Percentiles rank a stretch among this genome's conserved stretches.
Conservation (phyloP, 1,140 invertebrate genomes). For the Drosophila willistoni region DNA sequence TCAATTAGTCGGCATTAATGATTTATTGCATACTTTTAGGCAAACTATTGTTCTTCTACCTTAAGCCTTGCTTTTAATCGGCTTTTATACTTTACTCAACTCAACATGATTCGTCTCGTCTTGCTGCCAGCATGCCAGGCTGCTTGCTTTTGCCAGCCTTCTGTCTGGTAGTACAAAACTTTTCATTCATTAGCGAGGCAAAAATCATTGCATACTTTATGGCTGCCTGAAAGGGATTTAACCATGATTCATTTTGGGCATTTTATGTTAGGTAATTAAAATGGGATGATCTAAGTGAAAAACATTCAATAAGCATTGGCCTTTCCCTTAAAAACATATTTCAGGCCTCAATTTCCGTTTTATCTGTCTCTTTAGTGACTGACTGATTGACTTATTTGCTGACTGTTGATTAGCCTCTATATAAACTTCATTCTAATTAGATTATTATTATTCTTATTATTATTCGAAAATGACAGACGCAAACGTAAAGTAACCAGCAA, state of each 20-base stretch:
- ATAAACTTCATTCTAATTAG: slow-evolving; percentile 62
- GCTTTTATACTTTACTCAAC: slow-evolving; percentile 36
- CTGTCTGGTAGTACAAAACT: slow-evolving; percentile 5
- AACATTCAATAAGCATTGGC: slow-evolving; percentile 10
- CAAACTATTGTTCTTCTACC: slow-evolving; percentile 9
- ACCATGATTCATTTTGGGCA: slow-evolving; percentile 21
- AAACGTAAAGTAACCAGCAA: slow-evolving; percentile 51
- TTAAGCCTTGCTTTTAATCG: slow-evolving; percentile 40
- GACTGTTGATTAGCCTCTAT: slow-evolving; percentile 49
- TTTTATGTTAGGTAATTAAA: slow-evolving; percentile 25
- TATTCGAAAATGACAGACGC: slow-evolving; percentile 50
- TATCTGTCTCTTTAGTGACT: background rate
- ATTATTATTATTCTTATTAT: slow-evolving; percentile 76
- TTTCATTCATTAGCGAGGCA: slow-evolving; percentile 15
- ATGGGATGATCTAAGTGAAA: slow-evolving; percentile 13
- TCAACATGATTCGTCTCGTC: slow-evolving; percentile 3
- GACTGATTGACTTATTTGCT: background rate
- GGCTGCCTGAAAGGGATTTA: slow-evolving; percentile 20
- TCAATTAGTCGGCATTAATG: slow-evolving; percentile 59
- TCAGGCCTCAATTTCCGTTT: background rate
- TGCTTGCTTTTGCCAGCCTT: background rate
- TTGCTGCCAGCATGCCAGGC: background rate
- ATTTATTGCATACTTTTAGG: slow-evolving; percentile 50
- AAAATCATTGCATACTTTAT: slow-evolving; percentile 25
- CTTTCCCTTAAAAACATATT: background rate